phyloP scores from a whole-genome alignment of 2,797 vertebrate species.

The Lithobates sylvaticus region DNA sequence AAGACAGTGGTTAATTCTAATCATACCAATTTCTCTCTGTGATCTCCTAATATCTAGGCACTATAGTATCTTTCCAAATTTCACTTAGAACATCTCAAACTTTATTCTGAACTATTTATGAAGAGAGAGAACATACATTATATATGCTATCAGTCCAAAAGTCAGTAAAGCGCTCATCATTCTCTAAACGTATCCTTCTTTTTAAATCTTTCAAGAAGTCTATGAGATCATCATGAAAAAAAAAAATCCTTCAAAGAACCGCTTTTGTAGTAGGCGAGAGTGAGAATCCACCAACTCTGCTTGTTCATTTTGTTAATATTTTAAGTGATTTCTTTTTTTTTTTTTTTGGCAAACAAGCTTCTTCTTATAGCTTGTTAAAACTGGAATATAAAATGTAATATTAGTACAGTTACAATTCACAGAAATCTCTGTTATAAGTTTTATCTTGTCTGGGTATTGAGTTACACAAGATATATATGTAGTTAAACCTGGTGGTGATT shows the following conservation, averaged over 20 bases:
- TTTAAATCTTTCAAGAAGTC: slow-evolving; percentile 40
- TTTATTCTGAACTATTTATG: slow-evolving; percentile 41
- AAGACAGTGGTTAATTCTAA: not conserved
- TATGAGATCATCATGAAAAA: slow-evolving; percentile 27
- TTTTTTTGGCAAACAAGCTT: no score
- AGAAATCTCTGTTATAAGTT: no score
- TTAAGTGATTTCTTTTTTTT: not conserved
- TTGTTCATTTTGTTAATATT: not conserved
- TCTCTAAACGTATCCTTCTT: slow-evolving; percentile 23
- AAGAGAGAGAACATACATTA: slow-evolving; percentile 46
- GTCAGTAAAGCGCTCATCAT: slow-evolving; percentile 42
- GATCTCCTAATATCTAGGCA: slow-evolving; percentile 8
- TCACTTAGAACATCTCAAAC: slow-evolving; percentile 40
- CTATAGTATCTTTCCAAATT: slow-evolving; percentile 38
- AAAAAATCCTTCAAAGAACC: slow-evolving; percentile 5
- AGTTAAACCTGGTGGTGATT: no score
- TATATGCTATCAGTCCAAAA: slow-evolving; percentile 51
- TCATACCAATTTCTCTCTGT: slow-evolving; percentile 3
- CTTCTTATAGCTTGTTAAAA: not conserved
- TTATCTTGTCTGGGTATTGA: not conserved
- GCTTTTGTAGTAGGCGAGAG: slow-evolving; percentile 5
- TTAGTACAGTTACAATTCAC: not conserved
- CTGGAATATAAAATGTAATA: not conserved
- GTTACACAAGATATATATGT: not conserved
- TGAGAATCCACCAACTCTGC: not conserved